Percentiles rank a stretch among this genome's conserved stretches.
These are phyloP conservation scores for Engraulis encrasicolus DNA, from an alignment of 2,113 vertebrate species.

Conservation along the genomic window DNA sequence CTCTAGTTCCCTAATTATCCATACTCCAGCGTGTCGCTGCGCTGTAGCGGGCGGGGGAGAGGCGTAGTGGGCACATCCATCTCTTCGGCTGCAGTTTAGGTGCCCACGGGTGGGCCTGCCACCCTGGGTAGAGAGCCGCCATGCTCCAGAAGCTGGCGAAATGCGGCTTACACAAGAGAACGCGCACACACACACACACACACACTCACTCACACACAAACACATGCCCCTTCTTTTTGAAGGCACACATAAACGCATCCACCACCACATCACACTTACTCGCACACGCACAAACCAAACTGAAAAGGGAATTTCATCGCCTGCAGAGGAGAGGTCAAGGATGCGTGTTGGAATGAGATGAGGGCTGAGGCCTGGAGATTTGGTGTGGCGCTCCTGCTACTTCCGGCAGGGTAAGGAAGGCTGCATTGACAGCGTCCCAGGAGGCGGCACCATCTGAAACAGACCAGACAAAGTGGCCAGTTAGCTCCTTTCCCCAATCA, in stretches of 20 bases:
- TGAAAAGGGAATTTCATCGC: constrained; percentile 11
- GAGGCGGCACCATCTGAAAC: constrained; percentile 87
- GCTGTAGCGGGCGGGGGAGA: constrained; percentile 62
- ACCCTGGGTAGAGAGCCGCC: constrained; percentile 67
- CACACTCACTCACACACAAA: constrained; percentile 23
- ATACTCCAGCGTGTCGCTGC: constrained; percentile 54
- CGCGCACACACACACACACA: constrained; percentile 63
- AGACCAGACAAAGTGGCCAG: constrained; percentile 48
- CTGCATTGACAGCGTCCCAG: constrained; percentile 93
- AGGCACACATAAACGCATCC: constrained; percentile 10
- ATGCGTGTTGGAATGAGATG: constrained; percentile 90
- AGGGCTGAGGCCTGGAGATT: constrained; percentile 81
- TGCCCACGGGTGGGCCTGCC: constrained; percentile 84
- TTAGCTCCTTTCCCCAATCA: constrained; percentile 37
- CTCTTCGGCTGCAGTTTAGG: constrained; percentile 62
- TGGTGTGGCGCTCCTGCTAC: constrained; percentile 79
- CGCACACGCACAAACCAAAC: neutral
- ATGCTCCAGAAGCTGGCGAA: neutral
- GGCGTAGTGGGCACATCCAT: constrained; percentile 69
- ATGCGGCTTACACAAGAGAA: neutral
- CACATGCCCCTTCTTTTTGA: constrained; percentile 52
- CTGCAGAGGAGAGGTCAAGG: constrained; percentile 74
- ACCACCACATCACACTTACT: neutral
- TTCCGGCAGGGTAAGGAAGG: constrained; percentile 96
- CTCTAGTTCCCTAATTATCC: neutral